Base-by-base conservation (phyloP, 2,113 vertebrate species). In the Pituophis catenifer region DNA sequence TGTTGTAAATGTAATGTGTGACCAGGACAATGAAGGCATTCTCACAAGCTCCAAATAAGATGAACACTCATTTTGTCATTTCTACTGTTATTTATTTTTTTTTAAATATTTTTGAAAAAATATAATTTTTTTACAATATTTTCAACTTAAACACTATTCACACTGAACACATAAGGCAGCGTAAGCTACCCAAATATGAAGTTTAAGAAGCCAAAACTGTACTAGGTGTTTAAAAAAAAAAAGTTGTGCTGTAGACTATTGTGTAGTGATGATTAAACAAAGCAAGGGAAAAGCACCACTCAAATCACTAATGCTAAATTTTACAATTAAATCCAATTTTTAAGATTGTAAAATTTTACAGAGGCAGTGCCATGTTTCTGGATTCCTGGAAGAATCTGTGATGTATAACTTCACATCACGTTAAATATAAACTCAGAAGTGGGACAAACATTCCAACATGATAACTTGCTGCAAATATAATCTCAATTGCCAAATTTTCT, bases 61-160 rank as follows among this genome's bases (percentile, higher is more conserved):
- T 4, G 90, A 89, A 12, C 1, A 96, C 44, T 96, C 94, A 96
- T 94, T 88, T 95, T 54, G 29, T 98, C 96, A 89, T 96, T 97
- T 98, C 98, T 97, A 98, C 98, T 98, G 98, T 99, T 98, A 98
- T 99, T 99, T 99, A 98, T 98, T 99, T 99, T 98, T 81, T 81
- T 98, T 98, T 98, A 98, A 98, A 98, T 98, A 98, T 98, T 98
- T 99, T 98, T 98, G 96, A 98, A 97, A 99, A 99, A 98, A 98
- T 98, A 98, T 98, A 99, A 97, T 98, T 98, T 98, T 98, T 98
- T 98, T 98, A 98, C 98, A 98, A 98, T 98, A 98, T 98, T 99
- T 98, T 98, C 98, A 98, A 98, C 98, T 98, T 98, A 97, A 98
- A 99, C 98, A 99, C 98, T 98, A 98, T 98, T 99, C 98, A 98